Conservation (phyloP, 2,888 invertebrate species). For the Ptychoptera contaminata region DNA sequence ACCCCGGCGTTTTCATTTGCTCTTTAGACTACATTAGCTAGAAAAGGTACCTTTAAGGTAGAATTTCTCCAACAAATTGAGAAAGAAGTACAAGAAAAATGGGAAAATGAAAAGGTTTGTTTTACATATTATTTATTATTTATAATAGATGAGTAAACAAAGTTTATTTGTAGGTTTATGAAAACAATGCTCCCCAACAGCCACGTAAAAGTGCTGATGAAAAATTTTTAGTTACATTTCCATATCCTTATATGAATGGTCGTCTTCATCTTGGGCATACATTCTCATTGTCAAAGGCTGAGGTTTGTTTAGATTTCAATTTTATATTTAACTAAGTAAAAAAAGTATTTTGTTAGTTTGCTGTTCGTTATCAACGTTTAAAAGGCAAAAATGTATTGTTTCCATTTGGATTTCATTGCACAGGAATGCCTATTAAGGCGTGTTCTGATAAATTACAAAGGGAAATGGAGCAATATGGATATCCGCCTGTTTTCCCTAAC, state of each 20-base stretch:
- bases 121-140: constrained; percentile 22
- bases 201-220: constrained; percentile 42
- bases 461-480: constrained; percentile 84
- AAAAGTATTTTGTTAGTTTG: constrained; percentile 65
- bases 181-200: constrained; percentile 60
- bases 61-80: constrained; percentile 85
- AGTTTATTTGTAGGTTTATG: constrained; percentile 37
- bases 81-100: constrained; percentile 63
- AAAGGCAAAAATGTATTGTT: constrained; percentile 83
- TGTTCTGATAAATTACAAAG: constrained; percentile 94
- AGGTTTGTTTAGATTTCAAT: constrained; percentile 38
- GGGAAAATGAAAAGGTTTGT: constrained; percentile 59
- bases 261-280: constrained; percentile 94
- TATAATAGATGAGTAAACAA: neutral
- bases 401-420: constrained; percentile 98
- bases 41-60: constrained; percentile 95
- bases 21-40: constrained; percentile 26
- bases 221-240: constrained; percentile 90
- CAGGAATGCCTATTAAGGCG: constrained; percentile 99
- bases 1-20: neutral
- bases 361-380: constrained; percentile 78
- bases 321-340: neutral
- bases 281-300: constrained; percentile 93
- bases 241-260: constrained; percentile 99
- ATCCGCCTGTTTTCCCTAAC: constrained; percentile 78